Conservation (phyloP, 2,888 invertebrate species). For the Anoncus sp. region DNA sequence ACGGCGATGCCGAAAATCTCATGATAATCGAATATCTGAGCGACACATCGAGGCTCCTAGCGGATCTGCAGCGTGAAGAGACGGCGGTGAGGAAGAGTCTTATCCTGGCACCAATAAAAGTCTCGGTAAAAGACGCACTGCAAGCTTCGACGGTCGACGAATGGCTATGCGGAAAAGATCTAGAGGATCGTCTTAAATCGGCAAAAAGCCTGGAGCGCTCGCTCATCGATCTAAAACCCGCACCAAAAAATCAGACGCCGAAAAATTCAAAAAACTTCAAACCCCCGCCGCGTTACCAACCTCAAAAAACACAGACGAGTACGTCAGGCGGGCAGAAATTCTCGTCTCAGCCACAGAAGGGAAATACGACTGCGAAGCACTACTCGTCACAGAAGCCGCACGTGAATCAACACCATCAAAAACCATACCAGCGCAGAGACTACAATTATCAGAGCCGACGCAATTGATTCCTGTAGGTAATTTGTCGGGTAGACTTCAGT, state of each 20-base stretch:
- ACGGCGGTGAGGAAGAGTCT: conserved; percentile 9
- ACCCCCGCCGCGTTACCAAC: conserved; percentile 2
- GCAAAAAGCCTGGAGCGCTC: conserved; percentile 37
- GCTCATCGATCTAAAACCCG: conserved; percentile 14
- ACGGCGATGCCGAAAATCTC: background rate
- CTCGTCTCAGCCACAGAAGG: background rate
- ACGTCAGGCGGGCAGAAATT: conserved; percentile 35
- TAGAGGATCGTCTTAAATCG: conserved; percentile 37
- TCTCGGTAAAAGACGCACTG: background rate
- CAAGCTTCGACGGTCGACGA: conserved; percentile 31
- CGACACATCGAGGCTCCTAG: background rate
- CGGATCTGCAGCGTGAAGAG: too few relatives aligned
- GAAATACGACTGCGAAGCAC: too few relatives aligned
- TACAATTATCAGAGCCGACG: background rate
- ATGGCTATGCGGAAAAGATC: conserved; percentile 45
- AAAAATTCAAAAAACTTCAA: background rate
- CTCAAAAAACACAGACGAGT: background rate
- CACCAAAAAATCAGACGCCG: too few relatives aligned
- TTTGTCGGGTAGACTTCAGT: background rate
- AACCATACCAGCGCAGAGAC: background rate
- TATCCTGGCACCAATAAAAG: conserved; percentile 4
- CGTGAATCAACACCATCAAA: background rate
- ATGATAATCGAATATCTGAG: background rate
- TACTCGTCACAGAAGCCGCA: background rate
- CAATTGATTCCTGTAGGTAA: conserved; percentile 32